These are phyloP conservation scores for Drosophila burlai DNA, from an alignment of 1,140 invertebrate genomes.

Conservation along the genomic window DNA sequence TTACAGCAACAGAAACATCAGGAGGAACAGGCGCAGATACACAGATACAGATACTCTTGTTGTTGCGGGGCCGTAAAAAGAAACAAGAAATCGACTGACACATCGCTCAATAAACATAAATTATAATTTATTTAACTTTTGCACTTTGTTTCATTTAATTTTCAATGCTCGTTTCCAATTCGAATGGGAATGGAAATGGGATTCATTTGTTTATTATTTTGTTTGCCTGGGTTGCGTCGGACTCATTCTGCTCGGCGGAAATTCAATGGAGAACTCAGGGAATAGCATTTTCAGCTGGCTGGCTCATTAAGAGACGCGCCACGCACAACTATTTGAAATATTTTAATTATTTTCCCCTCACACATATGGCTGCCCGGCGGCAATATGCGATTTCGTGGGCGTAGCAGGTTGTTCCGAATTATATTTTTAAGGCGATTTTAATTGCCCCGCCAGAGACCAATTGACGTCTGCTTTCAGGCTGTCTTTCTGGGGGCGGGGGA, in stretches of 20 bases:
- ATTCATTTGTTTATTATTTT: slow-evolving; percentile 63
- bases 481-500: neutral
- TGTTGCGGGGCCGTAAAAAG: slow-evolving; percentile 64
- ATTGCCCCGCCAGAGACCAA: slow-evolving; percentile 66
- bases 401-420: slow-evolving; percentile 40
- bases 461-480: slow-evolving; percentile 52
- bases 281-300: slow-evolving; percentile 40
- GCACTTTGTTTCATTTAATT: slow-evolving; percentile 62
- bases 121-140: slow-evolving; percentile 80
- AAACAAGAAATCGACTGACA: slow-evolving; percentile 64
- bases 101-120: slow-evolving; percentile 82
- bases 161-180: slow-evolving; percentile 53
- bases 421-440: slow-evolving; percentile 64
- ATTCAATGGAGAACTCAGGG: slow-evolving; percentile 37
- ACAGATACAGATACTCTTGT: slow-evolving; percentile 46
- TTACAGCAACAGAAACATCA: slow-evolving; percentile 44
- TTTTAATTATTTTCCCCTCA: slow-evolving; percentile 77
- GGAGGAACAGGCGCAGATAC: slow-evolving; percentile 20
- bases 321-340: slow-evolving; percentile 72
- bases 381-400: slow-evolving; percentile 33
- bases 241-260: slow-evolving; percentile 36
- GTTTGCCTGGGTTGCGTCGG: slow-evolving; percentile 26
- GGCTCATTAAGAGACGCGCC: slow-evolving; percentile 69
- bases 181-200: slow-evolving; percentile 41
- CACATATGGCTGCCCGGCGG: slow-evolving; percentile 27